Evolutionary conservation across 2,888 invertebrate genomes (phyloP).

Genomic region (Neria commutata): DNA sequence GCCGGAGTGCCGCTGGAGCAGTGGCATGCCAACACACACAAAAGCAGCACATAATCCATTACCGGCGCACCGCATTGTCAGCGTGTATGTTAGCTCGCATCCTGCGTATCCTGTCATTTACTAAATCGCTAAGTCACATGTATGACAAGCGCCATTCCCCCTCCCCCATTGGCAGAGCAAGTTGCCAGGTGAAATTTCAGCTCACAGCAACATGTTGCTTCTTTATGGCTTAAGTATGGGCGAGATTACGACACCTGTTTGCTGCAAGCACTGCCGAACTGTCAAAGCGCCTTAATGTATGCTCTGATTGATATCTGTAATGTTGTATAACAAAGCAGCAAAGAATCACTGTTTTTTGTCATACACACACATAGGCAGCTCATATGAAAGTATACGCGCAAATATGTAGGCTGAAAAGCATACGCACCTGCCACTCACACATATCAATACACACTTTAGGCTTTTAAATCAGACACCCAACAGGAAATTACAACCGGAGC

Average conservation of each 20-base stretch:
- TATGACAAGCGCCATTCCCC: background rate
- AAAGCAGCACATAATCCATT: too few species aligned
- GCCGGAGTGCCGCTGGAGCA: too few species aligned
- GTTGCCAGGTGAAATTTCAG: background rate
- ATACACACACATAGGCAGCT: background rate
- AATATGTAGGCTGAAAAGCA: background rate
- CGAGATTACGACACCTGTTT: slow-evolving; percentile 5
- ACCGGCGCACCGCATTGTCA: too few species aligned
- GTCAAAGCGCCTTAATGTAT: background rate
- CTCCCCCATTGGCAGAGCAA: too few species aligned
- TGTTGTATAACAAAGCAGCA: background rate
- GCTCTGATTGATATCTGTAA: background rate
- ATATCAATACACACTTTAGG: too few species aligned
- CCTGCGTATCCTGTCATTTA: background rate
- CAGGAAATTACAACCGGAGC: too few species aligned
- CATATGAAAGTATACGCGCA: background rate
- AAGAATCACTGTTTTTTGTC: background rate
- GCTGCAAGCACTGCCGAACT: background rate
- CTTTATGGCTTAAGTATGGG: background rate
- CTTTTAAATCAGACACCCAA: too few species aligned
- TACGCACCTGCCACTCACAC: background rate
- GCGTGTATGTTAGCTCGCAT: too few species aligned
- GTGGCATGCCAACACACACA: too few species aligned
- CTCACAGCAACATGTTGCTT: background rate
- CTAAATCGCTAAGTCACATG: background rate